Base-by-base conservation (phyloP, 2,797 vertebrate genomes). In the Leuciscus waleckii region DNA sequence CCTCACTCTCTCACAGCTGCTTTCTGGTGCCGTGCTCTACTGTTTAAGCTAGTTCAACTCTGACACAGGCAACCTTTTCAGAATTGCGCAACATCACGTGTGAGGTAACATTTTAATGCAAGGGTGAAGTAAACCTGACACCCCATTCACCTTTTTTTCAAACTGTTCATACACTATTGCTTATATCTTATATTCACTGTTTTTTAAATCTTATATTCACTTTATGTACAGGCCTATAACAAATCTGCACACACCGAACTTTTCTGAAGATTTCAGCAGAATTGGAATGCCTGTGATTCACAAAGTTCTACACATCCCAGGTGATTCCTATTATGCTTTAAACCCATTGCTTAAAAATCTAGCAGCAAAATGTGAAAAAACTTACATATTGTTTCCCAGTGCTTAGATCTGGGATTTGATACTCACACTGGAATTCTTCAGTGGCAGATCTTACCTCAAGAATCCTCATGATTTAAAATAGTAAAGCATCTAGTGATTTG, bases 401-500 rank as follows among this genome's bases (percentile, higher is more conserved):
- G 29, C 21, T 83, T 49, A 39, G 58, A 51, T 78, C 73, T 46
- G 39, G 35, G 13, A 43, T 70, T 58, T 32, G 35, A 32, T 37
- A n/a, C 21, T 81, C 32, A n/a, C 65, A 39, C 32, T 37, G 29
- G 65, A 51, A 81, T 37, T 63, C 32, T 26, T 37, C 21, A 17
- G 4, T 37, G 26, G 32, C 19, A 69, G 69, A 58, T 78, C 65
- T 2, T 9, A 39, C 17, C 51, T 76, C 4, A 49, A 67, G 0
- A 63, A 56, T 37, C 49, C 21, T 76, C 3, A 65, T 63, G 35
- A 63, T 65, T 75, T 83, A 9, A 65, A 73, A 76, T 10, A 75
- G 11, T 51, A 32, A 78, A 78, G 26, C 26, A 23, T 82, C 67
- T 83, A 82, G 79, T 80, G 68, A 26, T 69, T 75, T 76, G 58